Conservation (phyloP, 1,140 invertebrate genomes). For the Oncopeltus fasciatus region DNA sequence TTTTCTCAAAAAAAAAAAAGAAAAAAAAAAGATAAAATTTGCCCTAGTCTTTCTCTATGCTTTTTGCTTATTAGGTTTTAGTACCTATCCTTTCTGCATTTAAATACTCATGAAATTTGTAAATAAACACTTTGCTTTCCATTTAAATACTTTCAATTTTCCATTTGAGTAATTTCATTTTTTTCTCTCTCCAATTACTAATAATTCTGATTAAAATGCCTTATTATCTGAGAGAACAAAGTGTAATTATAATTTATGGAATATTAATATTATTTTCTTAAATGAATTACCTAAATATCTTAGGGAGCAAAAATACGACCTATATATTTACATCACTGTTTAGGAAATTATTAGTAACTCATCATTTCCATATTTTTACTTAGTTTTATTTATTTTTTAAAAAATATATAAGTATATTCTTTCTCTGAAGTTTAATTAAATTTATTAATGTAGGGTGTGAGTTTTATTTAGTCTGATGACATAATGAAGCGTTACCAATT, state of each 20-base stretch:
- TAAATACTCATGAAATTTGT: not conserved
- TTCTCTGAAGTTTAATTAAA: not conserved
- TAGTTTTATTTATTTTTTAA: not conserved
- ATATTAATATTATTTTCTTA: not conserved
- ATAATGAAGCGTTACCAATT: slow-evolving; percentile 1
- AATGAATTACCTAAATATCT: not conserved
- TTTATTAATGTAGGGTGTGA: not conserved
- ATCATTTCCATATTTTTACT: not conserved
- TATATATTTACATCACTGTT: not conserved
- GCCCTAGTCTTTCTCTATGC: slow-evolving; percentile 1
- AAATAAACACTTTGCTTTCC: not conserved
- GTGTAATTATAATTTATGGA: not conserved
- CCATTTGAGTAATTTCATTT: not conserved
- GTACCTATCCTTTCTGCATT: not conserved
- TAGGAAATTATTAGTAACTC: not conserved
- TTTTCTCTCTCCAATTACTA: not conserved
- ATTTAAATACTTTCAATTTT: not conserved
- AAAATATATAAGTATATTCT: not conserved
- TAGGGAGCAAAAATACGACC: not conserved
- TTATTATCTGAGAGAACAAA: not conserved
- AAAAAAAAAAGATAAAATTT: not conserved
- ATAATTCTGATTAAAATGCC: not conserved
- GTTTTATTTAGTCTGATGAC: slow-evolving; percentile 8
- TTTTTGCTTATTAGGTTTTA: slow-evolving; percentile 6
- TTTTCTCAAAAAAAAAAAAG: too few relatives aligned